A percentile compares a stretch with the other conserved stretches of the same genome.
phyloP scores from a whole-genome alignment of 1,140 invertebrate species.

The Zeugodacus cucurbitae region DNA sequence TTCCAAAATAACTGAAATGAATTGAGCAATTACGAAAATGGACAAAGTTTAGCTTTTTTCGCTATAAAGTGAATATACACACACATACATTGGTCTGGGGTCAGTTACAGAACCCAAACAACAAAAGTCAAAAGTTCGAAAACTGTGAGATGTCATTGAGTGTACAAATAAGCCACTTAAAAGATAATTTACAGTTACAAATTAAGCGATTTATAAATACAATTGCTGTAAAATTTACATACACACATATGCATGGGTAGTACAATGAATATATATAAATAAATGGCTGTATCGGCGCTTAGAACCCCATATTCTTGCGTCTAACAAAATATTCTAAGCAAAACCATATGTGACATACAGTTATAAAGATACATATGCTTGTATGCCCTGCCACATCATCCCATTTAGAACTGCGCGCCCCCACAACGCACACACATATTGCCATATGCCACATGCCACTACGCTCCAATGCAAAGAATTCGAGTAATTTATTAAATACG shows the following conservation, averaged over 20 bases:
- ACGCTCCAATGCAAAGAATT: not conserved
- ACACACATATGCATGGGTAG: not conserved
- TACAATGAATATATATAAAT: not conserved
- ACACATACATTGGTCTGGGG: too few relatives aligned
- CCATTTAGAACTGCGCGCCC: not conserved
- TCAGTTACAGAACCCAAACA: not conserved
- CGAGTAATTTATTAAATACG: slow-evolving; percentile 37
- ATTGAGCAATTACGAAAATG: too few relatives aligned
- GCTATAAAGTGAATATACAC: too few relatives aligned
- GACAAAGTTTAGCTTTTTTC: too few relatives aligned
- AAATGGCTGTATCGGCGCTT: not conserved
- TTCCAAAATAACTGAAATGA: too few relatives aligned
- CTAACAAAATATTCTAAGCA: not conserved
- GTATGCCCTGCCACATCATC: not conserved
- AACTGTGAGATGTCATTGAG: not conserved
- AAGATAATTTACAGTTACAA: not conserved
- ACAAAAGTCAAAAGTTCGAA: not conserved
- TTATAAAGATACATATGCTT: not conserved
- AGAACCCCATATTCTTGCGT: not conserved
- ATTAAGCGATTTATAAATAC: slow-evolving; percentile 1
- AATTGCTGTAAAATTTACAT: not conserved
- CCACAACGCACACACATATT: not conserved
- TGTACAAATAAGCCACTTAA: slow-evolving; percentile 6
- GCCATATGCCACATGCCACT: slow-evolving; percentile 1
- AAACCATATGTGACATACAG: not conserved